Percentiles rank a stretch among this genome's conserved stretches.
Conservation (phyloP, 2,888 invertebrate species). For the Polyommatus icarus region DNA sequence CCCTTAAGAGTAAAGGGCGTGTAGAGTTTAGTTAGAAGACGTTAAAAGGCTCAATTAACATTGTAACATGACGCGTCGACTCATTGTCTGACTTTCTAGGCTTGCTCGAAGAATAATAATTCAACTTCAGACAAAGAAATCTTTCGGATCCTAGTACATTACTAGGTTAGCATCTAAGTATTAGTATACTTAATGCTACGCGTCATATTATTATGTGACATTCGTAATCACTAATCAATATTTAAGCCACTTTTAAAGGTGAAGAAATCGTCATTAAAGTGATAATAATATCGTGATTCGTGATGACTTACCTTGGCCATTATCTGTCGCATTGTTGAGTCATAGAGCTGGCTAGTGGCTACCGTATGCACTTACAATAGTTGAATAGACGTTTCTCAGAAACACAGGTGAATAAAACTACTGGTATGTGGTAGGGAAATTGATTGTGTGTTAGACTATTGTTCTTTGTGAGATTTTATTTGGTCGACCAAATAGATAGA, state of each 20-base stretch:
- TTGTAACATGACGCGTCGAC: too few relatives aligned
- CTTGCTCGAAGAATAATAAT: too few relatives aligned
- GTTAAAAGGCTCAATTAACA: too few relatives aligned
- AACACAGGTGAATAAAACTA: conserved; percentile 26
- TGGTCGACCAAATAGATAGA: neutral
- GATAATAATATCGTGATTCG: neutral
- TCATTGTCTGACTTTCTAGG: too few relatives aligned
- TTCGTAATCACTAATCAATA: neutral
- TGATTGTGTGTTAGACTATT: neutral
- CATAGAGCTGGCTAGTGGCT: conserved; percentile 7
- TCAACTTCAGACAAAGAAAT: too few relatives aligned
- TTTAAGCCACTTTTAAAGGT: neutral
- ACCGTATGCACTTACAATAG: conserved; percentile 13
- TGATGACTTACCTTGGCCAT: conserved; percentile 13
- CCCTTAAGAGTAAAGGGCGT: too few relatives aligned
- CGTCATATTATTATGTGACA: neutral
- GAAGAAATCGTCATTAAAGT: neutral
- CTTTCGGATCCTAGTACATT: too few relatives aligned
- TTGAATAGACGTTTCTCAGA: conserved; percentile 26
- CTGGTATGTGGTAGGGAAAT: conserved; percentile 7
- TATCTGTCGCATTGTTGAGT: conserved; percentile 25
- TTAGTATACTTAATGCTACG: neutral
- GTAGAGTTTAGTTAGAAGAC: too few relatives aligned
- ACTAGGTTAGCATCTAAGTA: too few relatives aligned
- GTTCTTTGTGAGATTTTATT: neutral